These are phyloP conservation scores for Micoletzkya japonica DNA, from an alignment of 2,888 invertebrate genomes.

Conservation along the genomic window DNA sequence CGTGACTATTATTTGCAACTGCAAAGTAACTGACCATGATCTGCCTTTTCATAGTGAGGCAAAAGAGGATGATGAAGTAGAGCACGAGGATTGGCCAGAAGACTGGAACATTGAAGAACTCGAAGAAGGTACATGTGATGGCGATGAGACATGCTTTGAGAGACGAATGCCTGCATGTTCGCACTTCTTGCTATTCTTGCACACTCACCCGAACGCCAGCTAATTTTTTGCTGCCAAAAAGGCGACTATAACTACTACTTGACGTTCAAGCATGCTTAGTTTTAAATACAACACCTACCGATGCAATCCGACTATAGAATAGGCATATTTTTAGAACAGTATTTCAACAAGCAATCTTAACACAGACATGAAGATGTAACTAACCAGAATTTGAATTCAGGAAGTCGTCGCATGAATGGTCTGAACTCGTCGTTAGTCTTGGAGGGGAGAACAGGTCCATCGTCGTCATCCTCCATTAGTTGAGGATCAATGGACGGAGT, in stretches of 20 bases:
- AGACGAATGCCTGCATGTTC: conserved; percentile 84
- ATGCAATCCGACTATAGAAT: too few species aligned
- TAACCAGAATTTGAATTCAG: conserved; percentile 89
- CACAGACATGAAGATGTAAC: too few species aligned
- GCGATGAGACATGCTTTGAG: conserved; percentile 89
- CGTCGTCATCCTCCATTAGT: conserved; percentile 68
- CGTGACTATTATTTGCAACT: too few species aligned
- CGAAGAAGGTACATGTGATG: conserved; percentile 90
- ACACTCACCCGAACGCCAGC: too few species aligned
- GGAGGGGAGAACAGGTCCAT: conserved; percentile 87
- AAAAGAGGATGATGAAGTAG: conserved; percentile 97
- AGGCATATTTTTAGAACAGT: too few species aligned
- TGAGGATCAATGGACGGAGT: conserved; percentile 99
- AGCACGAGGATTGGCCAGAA: conserved; percentile 99
- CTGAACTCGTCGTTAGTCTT: conserved; percentile 94
- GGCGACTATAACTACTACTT: too few species aligned
- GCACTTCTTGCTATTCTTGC: too few species aligned
- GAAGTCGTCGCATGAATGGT: conserved; percentile 91
- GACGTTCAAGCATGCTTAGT: too few species aligned
- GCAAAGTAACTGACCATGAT: conserved; percentile 79
- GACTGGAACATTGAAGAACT: conserved; percentile 93
- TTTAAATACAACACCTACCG: too few species aligned
- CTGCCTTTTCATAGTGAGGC: conserved; percentile 99
- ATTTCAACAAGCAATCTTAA: too few species aligned
- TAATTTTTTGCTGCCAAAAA: too few species aligned